Evolutionary conservation across 2,113 vertebrate species (phyloP).

Genomic region (Nyctereutes procyonoides): DNA sequence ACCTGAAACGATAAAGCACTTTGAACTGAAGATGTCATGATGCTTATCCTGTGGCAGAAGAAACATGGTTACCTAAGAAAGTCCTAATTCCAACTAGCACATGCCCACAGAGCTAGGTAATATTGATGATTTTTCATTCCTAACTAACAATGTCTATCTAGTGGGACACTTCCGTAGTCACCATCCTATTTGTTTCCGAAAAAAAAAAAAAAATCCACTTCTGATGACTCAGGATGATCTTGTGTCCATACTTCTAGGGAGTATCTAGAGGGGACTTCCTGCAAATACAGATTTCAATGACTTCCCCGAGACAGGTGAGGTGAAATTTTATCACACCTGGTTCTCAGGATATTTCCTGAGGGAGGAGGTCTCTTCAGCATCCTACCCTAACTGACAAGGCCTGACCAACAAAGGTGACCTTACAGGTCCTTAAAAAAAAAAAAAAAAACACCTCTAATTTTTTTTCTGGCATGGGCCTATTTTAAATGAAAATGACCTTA

Average conservation of each 20-base stretch:
- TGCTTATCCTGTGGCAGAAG: slow-evolving; percentile 15
- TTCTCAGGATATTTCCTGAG: background rate
- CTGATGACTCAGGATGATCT: background rate
- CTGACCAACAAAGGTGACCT: background rate
- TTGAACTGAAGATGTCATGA: background rate
- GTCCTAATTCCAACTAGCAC: background rate
- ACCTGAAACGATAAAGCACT: slow-evolving; percentile 87
- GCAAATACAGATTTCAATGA: background rate
- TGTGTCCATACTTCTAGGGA: background rate
- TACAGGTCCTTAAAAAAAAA: background rate
- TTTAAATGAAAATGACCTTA: background rate
- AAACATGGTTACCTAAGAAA: background rate
- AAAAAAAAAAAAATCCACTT: background rate
- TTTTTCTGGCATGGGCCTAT: background rate
- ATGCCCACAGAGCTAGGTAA: background rate
- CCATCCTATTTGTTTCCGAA: background rate
- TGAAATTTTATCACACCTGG: background rate
- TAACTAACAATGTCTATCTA: background rate
- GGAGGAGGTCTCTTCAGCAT: background rate
- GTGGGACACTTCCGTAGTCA: background rate
- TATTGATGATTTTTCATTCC: background rate
- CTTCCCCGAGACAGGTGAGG: background rate
- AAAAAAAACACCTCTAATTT: background rate
- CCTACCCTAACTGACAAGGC: background rate
- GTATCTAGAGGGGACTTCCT: background rate